Evolutionary conservation across 2,888 invertebrate species (phyloP).

Genomic region (Oligia latruncula): DNA sequence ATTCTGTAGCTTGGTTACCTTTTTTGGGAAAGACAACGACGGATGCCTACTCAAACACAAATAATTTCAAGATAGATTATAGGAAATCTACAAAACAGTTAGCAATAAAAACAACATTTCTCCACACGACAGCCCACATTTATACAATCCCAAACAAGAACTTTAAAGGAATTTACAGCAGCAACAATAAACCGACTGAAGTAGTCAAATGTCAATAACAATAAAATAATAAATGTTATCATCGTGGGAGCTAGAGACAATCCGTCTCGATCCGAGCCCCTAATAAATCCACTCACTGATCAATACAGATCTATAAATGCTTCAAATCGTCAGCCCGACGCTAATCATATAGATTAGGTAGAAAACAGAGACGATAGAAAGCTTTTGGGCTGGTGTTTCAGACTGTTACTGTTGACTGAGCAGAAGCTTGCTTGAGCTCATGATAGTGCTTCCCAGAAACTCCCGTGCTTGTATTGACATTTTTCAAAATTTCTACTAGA

Average conservation of each 20-base stretch:
- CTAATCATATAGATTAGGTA: constrained; percentile 58
- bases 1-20: too few species aligned
- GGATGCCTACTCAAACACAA: too few species aligned
- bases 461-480: neutral
- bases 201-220: constrained; percentile 68
- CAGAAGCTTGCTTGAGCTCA: neutral
- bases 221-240: constrained; percentile 71
- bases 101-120: neutral
- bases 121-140: neutral
- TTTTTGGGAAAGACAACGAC: too few species aligned
- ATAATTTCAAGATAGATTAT: too few species aligned
- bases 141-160: constrained; percentile 12
- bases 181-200: constrained; percentile 55
- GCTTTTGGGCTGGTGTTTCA: neutral
- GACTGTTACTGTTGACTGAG: too few species aligned
- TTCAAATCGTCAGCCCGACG: constrained; percentile 76
- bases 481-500: neutral
- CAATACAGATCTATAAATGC: constrained; percentile 86
- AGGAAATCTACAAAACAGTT: neutral
- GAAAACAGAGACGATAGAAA: constrained; percentile 50
- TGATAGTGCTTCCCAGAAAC: neutral
- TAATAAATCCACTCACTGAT: constrained; percentile 85
- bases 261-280: constrained; percentile 70
- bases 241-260: constrained; percentile 77
- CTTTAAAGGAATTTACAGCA: constrained; percentile 61